Evolutionary conservation across 2,888 invertebrate species (phyloP).

Genomic region (Lasioglossum marginatum): DNA sequence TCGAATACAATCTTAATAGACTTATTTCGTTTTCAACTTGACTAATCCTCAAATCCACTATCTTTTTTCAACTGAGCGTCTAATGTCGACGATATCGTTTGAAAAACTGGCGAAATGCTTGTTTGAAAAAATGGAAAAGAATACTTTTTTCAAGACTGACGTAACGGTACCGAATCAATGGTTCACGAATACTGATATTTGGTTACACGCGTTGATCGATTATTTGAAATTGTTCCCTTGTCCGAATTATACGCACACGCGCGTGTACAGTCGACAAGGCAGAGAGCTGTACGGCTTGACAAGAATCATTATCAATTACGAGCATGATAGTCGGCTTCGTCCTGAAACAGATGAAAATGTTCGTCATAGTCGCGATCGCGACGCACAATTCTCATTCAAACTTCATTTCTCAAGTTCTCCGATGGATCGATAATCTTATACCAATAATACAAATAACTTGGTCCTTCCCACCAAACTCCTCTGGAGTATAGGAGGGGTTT

Average conservation of each 20-base stretch:
- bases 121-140: too few species aligned
- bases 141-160: neutral
- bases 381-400: conserved; percentile 30
- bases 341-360: conserved; percentile 83
- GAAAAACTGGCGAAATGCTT: too few species aligned
- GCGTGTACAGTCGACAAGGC: conserved; percentile 54
- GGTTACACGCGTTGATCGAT: neutral
- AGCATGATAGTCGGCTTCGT: conserved; percentile 79
- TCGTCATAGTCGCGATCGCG: conserved; percentile 69
- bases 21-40: too few species aligned
- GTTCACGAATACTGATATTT: neutral
- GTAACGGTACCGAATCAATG: neutral
- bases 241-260: conserved; percentile 48
- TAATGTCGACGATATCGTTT: too few species aligned
- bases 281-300: conserved; percentile 63
- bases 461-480: too few species aligned
- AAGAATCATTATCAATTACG: conserved; percentile 61
- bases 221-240: neutral
- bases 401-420: neutral
- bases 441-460: neutral
- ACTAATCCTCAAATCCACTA: too few species aligned
- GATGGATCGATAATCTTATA: neutral
- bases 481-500: too few species aligned
- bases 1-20: neutral
- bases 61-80: too few species aligned